Evolutionary conservation across 2,888 invertebrate species (phyloP), one percentile per base, ranked within the genome.

Genomic region (Minunthozetes semirufus): DNA sequence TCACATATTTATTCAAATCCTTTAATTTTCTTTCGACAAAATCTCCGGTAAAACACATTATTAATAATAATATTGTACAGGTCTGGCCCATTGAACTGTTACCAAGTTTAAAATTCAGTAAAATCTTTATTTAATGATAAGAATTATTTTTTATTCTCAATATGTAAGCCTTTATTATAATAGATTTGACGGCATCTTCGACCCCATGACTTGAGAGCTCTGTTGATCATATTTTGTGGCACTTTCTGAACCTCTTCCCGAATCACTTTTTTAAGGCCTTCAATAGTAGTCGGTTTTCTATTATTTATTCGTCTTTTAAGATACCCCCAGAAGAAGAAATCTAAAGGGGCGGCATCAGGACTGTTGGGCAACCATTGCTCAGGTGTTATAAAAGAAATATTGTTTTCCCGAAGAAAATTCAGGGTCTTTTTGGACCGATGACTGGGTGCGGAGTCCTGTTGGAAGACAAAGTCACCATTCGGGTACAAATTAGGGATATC

Each of bases 321-420:
- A 59, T 75, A 75, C 6, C 59, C 38, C 75, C 75, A 75, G 3
- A 75, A 27, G 29, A 71, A 75, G 48, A 61, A 75, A 61, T 75
- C 71, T 8, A 71, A 42, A 22, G 75, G 75, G 25, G 75, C 72
- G 0, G 38, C 56, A 42, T 75, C 71, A 0, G 75, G 75, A 15
- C 48, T 48, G 33, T 17, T 33, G 4, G 75, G 75, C 19, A 71
- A 33, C 59, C 71, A 71, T 42, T 75, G 50, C 13, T 11, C 11
- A 25, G 75, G 75, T 19, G 13, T 11, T 46, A 75, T 42, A 11
- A 72, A 75, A 3, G 59, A 9, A 15, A 75, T 48, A 19, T 75
- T 75, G 27, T 75, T 5, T 0, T 50, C 33, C 9, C 25, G 25
- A 13, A 75, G 22, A 59, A 59, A 75, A 1, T 59, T n/a, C 13